Percentiles rank a stretch among this genome's conserved stretches.
Conservation (phyloP, 2,888 invertebrate genomes). For the Drosophila conformis region DNA sequence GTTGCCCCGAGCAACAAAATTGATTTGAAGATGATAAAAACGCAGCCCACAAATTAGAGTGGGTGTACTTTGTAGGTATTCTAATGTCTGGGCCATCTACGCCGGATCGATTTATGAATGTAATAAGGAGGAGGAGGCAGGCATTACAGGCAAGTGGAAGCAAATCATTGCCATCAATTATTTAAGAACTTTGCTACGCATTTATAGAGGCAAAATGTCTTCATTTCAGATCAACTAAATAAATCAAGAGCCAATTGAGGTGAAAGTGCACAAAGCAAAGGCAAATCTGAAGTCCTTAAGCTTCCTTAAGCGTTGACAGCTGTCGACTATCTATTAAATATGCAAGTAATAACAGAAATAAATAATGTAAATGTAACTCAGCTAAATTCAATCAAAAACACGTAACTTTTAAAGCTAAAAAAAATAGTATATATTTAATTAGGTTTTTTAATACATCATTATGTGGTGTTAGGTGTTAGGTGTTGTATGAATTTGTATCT, state of each 20-base stretch:
- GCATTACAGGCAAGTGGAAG: constrained; percentile 1
- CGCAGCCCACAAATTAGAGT: constrained; percentile 7
- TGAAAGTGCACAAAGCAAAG: neutral
- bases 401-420: neutral
- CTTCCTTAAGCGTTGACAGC: neutral
- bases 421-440: neutral
- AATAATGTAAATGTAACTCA: neutral
- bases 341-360: neutral
- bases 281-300: neutral
- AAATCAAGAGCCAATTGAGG: constrained; percentile 1
- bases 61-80: constrained; percentile 10
- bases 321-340: neutral
- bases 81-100: constrained; percentile 1
- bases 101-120: constrained; percentile 38
- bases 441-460: neutral
- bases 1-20: constrained; percentile 51
- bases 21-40: constrained; percentile 62
- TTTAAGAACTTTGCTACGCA: neutral
- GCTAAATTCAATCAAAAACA: neutral
- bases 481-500: neutral
- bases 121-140: constrained; percentile 3
- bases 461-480: neutral
- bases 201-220: neutral
- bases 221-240: neutral
- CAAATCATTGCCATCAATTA: neutral